phyloP scores from a whole-genome alignment of 2,888 invertebrate species.

The Eucera pruinosa region DNA sequence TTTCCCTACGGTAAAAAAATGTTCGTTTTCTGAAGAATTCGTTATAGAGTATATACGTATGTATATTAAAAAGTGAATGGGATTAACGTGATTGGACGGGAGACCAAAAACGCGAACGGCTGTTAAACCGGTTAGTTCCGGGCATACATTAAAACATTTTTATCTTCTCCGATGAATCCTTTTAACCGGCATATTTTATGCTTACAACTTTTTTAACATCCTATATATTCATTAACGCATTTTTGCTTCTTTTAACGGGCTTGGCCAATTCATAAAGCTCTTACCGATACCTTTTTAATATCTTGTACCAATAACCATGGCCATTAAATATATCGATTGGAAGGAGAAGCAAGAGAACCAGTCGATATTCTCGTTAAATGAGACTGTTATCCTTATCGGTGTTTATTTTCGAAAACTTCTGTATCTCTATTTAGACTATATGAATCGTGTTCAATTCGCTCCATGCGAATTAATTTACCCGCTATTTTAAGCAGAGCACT shows the following conservation, averaged over 20 bases:
- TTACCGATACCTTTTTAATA: conserved; percentile 9
- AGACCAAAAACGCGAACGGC: conserved; percentile 32
- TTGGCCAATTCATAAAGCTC: neutral
- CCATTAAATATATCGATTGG: conserved; percentile 6
- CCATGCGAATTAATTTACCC: neutral
- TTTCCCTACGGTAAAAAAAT: too few species aligned
- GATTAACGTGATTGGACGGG: conserved; percentile 19
- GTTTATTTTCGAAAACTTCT: neutral
- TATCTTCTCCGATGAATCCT: conserved; percentile 15
- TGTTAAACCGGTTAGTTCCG: conserved; percentile 41
- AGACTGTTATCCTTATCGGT: neutral
- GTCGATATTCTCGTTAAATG: neutral
- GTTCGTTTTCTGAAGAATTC: too few species aligned
- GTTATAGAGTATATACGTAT: too few species aligned
- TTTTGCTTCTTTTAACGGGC: neutral
- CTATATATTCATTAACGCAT: conserved; percentile 15
- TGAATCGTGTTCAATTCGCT: neutral
- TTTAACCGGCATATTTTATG: conserved; percentile 15
- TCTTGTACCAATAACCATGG: conserved; percentile 2
- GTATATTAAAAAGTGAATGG: conserved; percentile 1
- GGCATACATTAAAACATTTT: conserved; percentile 32
- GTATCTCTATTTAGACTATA: neutral
- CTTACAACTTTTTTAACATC: conserved; percentile 21
- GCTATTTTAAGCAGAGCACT: neutral
- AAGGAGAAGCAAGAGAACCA: neutral